Evolutionary conservation across 2,888 invertebrate species (phyloP), one percentile per base, ranked within the genome.

Genomic region (Plagodis pulveraria): DNA sequence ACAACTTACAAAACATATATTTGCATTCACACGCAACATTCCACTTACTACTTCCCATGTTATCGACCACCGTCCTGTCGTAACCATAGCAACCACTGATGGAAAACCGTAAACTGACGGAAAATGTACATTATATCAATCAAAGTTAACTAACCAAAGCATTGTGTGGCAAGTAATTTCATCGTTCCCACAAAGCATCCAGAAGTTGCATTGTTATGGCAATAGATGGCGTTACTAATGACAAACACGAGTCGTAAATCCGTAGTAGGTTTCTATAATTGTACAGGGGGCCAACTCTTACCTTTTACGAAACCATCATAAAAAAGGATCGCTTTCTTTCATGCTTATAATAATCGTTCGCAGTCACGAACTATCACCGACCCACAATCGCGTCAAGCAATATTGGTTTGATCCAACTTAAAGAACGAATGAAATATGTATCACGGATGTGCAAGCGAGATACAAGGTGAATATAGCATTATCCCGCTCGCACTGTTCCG

Each of bases 191-290:
- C 32, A 12, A n/a, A 42, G 34, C 50, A 34, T 10, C 22, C 42
- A n/a, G 35, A 34, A 36, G 35, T 57, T 49, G 38, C 33, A 47
- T 50, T 36, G 50, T 54, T 58, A 54, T 22, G 41, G 8, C 51
- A 35, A 49, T 33, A 50, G 52, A 45, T 53, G 49, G 56, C 60
- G 60, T 52, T 34, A 51, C 52, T 56, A 61, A 61, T 49, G 40
- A 12, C 43, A 22, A 48, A 45, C 55, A 22, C 42, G 41, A 41
- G 46, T 41, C 11, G 43, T 50, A 46, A 46, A 22, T 42, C 11
- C 12, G 56, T 54, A 56, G 51, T 58, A 54, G 51, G 48, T 61
- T 60, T 56, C 45, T 46, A 54, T 62, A 62, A 61, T 54, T 58
- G 58, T 56, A 54, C n/a, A n/a, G n/a, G n/a, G n/a, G n/a, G n/a